A percentile compares a stretch with the other conserved stretches of the same genome.
These are phyloP conservation scores for Sitodiplosis mosellana DNA, from an alignment of 1,140 invertebrate genomes.

Conservation along the genomic window DNA sequence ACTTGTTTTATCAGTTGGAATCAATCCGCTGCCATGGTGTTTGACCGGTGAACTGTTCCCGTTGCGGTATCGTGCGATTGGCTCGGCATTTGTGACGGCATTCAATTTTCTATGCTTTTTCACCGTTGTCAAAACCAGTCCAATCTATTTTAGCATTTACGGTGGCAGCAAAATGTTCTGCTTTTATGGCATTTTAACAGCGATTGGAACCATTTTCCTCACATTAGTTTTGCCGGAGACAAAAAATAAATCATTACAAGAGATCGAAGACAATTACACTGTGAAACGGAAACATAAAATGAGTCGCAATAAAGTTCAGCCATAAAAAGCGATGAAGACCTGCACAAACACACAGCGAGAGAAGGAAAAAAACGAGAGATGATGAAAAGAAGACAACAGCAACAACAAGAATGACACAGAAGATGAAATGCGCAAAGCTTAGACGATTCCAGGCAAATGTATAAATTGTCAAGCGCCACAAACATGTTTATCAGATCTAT, in stretches of 20 bases:
- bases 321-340: no score
- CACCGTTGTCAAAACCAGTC: slow-evolving; percentile 48
- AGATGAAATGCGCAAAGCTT: no score
- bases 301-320: no score
- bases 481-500: no score
- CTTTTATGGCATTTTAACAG: slow-evolving; percentile 41
- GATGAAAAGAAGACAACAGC: no score
- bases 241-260: slow-evolving; percentile 54
- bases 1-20: slow-evolving; percentile 33
- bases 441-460: no score
- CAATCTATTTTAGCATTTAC: slow-evolving; percentile 34
- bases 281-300: no score
- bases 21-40: slow-evolving; percentile 48
- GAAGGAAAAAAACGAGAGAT: no score
- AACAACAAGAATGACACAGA: no score
- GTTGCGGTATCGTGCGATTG: slow-evolving; percentile 31
- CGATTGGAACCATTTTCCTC: slow-evolving; percentile 41
- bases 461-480: no score
- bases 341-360: no score
- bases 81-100: slow-evolving; percentile 39
- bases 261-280: slow-evolving; percentile 39
- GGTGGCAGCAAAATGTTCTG: slow-evolving; percentile 43
- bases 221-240: slow-evolving; percentile 58
- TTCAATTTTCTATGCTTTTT: slow-evolving; percentile 48
- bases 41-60: slow-evolving; percentile 46